phyloP scores from a whole-genome alignment of 37 sponge, comb jelly and placozoan species.

The Bolinopsis microptera region DNA sequence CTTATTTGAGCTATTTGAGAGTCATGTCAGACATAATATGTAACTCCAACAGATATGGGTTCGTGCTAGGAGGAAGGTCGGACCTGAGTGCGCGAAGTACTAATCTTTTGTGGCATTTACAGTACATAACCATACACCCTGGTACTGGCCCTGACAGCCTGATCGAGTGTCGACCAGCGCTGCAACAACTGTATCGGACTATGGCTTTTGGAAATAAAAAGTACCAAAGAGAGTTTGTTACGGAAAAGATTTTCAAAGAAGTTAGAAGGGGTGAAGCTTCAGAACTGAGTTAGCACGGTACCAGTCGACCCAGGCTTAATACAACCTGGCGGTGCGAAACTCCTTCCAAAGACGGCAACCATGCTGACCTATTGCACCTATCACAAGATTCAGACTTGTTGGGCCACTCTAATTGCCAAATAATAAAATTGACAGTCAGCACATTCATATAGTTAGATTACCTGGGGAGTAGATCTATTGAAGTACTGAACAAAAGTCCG shows the following conservation, averaged over 20 bases:
- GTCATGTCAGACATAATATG: neutral
- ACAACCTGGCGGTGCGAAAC: neutral
- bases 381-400: neutral
- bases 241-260: neutral
- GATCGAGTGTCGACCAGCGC: neutral
- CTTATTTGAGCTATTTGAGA: neutral
- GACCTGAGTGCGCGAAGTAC: neutral
- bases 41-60: neutral
- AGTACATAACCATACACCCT: neutral
- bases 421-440: neutral
- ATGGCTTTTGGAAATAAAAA: neutral
- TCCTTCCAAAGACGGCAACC: neutral
- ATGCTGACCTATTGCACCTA: neutral
- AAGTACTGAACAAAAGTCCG: neutral
- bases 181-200: neutral
- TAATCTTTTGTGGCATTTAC: neutral
- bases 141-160: neutral
- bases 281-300: neutral
- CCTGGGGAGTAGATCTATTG: neutral
- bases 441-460: neutral
- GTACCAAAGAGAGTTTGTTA: neutral
- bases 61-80: neutral
- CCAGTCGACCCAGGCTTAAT: neutral
- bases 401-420: neutral
- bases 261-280: neutral